phyloP scores from a whole-genome alignment of 1,140 invertebrate genomes.

The Drosophila fuyamai region DNA sequence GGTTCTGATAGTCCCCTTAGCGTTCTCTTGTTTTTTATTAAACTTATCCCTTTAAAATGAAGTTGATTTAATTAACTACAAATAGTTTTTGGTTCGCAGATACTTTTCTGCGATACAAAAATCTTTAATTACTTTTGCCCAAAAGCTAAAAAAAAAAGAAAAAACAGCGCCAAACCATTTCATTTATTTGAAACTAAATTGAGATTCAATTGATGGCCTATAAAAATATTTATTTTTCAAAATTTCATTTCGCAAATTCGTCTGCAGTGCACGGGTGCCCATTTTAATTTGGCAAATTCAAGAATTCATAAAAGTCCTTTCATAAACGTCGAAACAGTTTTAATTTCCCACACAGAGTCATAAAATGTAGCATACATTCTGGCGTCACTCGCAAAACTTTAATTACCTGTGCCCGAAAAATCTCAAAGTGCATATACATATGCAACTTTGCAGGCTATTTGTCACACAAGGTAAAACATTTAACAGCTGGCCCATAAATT shows the following conservation, averaged over 20 bases:
- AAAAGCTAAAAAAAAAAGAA: not conserved
- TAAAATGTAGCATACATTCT: constrained; percentile 26
- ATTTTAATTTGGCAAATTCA: not conserved
- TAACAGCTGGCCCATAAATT: constrained; percentile 78
- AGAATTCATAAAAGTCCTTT: not conserved
- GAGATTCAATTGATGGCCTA: not conserved
- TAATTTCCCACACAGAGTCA: constrained; percentile 1
- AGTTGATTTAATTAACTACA: too few relatives aligned
- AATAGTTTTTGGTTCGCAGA: not conserved
- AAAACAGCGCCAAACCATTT: not conserved
- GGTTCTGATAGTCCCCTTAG: too few relatives aligned
- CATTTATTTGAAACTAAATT: not conserved
- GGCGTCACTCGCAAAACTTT: constrained; percentile 32
- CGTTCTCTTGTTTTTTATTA: too few relatives aligned
- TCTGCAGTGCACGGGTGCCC: too few relatives aligned
- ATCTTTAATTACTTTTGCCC: not conserved
- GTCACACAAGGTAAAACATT: constrained; percentile 77
- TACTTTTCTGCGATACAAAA: not conserved
- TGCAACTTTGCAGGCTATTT: constrained; percentile 71
- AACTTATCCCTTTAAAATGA: too few relatives aligned
- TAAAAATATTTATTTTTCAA: not conserved
- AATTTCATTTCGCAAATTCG: constrained; percentile 2
- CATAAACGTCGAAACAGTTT: not conserved
- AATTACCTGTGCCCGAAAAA: constrained; percentile 67
- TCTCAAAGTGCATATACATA: constrained; percentile 41